Evolutionary conservation across 2,113 vertebrate species (phyloP).

Genomic region (Atrichornis clamosus): DNA sequence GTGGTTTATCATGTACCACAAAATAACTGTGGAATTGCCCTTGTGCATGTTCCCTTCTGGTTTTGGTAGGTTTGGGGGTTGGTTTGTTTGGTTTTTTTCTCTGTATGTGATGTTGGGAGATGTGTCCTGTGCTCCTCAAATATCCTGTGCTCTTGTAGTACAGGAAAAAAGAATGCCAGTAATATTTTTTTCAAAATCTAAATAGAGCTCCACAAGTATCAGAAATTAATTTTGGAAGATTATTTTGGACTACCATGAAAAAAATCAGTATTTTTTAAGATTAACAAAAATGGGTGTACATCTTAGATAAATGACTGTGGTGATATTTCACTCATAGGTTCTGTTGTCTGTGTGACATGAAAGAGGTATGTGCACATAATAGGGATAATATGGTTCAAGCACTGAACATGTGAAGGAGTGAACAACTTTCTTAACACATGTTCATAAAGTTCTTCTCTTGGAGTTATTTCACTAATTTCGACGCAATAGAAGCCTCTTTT

Average conservation of each 20-base stretch:
- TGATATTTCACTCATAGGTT: neutral
- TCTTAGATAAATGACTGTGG: neutral
- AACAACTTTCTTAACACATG: too few relatives aligned
- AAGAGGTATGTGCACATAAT: neutral
- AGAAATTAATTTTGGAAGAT: neutral
- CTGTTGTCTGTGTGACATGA: neutral
- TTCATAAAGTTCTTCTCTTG: neutral
- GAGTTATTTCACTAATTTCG: neutral
- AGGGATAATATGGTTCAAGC: neutral
- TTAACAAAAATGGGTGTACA: neutral
- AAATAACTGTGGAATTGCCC: neutral
- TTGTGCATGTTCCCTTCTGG: neutral
- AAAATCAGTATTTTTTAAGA: neutral
- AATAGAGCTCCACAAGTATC: neutral
- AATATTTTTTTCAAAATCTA: neutral
- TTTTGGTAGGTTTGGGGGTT: neutral
- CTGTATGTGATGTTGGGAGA: neutral
- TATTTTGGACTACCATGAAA: neutral
- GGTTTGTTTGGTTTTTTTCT: fast-evolving
- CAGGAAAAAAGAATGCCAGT: neutral
- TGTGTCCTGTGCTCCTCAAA: neutral
- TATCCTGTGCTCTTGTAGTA: neutral
- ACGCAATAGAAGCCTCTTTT: neutral
- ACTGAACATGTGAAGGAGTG: neutral
- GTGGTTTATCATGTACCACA: neutral